Conservation (phyloP, 2,113 vertebrate genomes). For the Thryonomys swinderianus region DNA sequence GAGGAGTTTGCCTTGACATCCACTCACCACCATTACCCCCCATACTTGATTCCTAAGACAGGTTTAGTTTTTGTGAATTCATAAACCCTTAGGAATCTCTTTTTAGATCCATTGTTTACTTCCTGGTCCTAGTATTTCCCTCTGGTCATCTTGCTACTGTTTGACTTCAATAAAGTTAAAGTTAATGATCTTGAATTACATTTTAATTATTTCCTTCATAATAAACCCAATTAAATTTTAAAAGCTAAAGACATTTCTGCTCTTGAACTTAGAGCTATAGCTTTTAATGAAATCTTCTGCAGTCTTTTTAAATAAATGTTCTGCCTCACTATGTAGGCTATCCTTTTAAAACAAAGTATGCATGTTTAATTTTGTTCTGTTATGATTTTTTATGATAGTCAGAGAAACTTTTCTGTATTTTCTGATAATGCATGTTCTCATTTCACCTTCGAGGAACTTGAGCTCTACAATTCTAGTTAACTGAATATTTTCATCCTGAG, state of each 20-base stretch:
- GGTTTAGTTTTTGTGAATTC: conserved; percentile 21
- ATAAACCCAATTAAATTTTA: conserved; percentile 86
- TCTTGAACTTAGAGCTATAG: conserved; percentile 80
- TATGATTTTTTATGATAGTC: conserved; percentile 46
- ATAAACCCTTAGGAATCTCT: neutral
- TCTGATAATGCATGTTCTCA: conserved; percentile 15
- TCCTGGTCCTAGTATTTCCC: neutral
- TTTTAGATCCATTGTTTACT: neutral
- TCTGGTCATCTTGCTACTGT: neutral
- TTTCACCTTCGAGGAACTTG: conserved; percentile 44
- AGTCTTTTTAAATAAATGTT: conserved; percentile 69
- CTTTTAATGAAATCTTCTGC: conserved; percentile 83
- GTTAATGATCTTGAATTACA: conserved; percentile 75
- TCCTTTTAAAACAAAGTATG: conserved; percentile 56
- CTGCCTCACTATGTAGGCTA: neutral
- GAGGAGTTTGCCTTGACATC: neutral
- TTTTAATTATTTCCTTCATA: conserved; percentile 87
- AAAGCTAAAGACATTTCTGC: conserved; percentile 79
- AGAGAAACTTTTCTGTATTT: neutral
- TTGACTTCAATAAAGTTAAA: conserved; percentile 73
- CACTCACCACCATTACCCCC: no score
- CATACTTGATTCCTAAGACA: neutral
- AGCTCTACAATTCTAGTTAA: conserved; percentile 25
- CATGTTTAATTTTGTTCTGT: conserved; percentile 57
- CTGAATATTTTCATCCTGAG: conserved; percentile 4